phyloP scores from a whole-genome alignment of 2,888 invertebrate genomes.

The Nycteola revayana region DNA sequence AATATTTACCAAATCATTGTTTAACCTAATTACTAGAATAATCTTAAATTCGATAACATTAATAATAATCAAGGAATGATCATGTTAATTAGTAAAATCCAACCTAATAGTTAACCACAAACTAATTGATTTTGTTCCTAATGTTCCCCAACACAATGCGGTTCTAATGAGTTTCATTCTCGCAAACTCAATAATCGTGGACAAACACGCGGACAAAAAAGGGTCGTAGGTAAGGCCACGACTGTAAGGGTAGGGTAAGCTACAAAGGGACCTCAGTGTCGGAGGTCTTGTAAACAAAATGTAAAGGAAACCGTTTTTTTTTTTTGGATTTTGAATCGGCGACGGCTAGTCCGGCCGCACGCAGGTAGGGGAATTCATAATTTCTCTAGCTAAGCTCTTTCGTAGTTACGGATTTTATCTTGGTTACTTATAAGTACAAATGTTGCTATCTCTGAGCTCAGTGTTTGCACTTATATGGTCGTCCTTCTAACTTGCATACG shows the following conservation, averaged over 20 bases:
- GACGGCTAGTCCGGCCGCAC: slow-evolving; percentile 46
- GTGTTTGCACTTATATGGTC: slow-evolving; percentile 74
- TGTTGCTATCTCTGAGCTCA: slow-evolving; percentile 60
- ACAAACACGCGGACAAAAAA: slow-evolving; percentile 69
- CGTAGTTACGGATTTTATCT: slow-evolving; percentile 53
- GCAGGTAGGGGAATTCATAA: slow-evolving; percentile 62
- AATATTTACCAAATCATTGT: no score
- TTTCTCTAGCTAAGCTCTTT: slow-evolving; percentile 40
- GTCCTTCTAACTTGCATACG: slow-evolving; percentile 54
- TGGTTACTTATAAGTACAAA: slow-evolving; percentile 60
- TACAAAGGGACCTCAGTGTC: slow-evolving; percentile 68
- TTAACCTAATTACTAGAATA: no score
- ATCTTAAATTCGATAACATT: no score
- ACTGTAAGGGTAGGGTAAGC: slow-evolving; percentile 35
- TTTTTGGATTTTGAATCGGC: slow-evolving; percentile 45
- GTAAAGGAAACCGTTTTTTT: slow-evolving; percentile 74
- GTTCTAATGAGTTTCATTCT: slow-evolving; percentile 36
- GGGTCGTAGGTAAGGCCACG: slow-evolving; percentile 51
- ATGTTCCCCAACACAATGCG: slow-evolving; percentile 10
- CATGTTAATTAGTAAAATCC: no score
- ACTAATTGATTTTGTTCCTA: slow-evolving; percentile 1
- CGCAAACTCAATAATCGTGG: slow-evolving; percentile 41
- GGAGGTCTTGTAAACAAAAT: slow-evolving; percentile 77
- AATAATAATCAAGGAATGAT: no score
- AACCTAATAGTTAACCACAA: not conserved